Evolutionary conservation across 2,113 vertebrate species (phyloP).

Genomic region (Empidonax traillii): DNA sequence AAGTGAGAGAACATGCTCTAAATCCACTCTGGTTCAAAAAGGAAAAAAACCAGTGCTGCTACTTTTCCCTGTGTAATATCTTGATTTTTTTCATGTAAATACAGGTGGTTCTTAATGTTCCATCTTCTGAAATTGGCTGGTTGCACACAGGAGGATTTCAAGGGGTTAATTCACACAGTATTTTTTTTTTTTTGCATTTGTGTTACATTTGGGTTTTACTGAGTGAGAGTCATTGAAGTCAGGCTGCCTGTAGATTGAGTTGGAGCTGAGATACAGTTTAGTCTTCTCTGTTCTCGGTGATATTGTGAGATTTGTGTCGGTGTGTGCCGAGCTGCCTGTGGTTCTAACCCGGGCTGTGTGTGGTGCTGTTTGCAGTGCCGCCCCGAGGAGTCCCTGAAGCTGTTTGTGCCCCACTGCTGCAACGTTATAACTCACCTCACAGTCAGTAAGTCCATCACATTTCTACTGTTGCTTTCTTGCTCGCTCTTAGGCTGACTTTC

Average conservation of each 20-base stretch:
- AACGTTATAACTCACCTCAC: conserved; percentile 91
- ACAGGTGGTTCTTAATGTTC: background rate
- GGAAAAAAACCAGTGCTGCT: background rate
- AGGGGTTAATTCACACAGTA: background rate
- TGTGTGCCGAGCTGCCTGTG: background rate
- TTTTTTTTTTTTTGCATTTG: background rate
- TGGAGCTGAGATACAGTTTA: background rate
- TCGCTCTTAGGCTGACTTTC: background rate
- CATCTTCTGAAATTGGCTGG: background rate
- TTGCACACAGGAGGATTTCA: background rate
- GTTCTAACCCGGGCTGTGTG: background rate
- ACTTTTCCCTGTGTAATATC: background rate
- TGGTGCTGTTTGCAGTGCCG: conserved; percentile 84
- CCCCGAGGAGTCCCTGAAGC: conserved; percentile 90
- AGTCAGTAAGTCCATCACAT: conserved; percentile 83
- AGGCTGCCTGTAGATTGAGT: background rate
- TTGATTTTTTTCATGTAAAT: background rate
- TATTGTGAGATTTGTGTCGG: background rate
- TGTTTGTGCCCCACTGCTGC: conserved; percentile 96
- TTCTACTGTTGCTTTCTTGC: background rate
- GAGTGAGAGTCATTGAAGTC: background rate
- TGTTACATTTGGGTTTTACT: background rate
- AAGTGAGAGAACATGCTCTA: conserved; percentile 74
- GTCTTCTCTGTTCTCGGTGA: background rate
- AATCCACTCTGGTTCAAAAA: background rate